These are phyloP conservation scores for Pseudomyrmex concolor DNA, from an alignment of 1,140 invertebrate genomes.

Conservation along the genomic window DNA sequence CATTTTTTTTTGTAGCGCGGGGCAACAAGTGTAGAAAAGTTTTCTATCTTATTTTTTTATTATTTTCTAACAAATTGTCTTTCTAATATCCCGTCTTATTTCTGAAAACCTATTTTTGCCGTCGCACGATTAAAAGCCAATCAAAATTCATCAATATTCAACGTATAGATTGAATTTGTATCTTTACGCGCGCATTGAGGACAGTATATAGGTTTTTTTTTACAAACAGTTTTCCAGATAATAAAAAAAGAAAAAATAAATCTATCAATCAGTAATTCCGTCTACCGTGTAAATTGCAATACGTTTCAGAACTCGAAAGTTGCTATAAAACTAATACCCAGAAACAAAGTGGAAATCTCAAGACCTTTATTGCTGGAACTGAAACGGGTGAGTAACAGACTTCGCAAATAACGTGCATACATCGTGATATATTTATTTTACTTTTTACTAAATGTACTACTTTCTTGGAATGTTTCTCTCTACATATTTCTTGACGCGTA, in stretches of 20 bases:
- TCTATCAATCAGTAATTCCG: slow-evolving; percentile 1
- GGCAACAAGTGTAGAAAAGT: not conserved
- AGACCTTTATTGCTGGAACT: slow-evolving; percentile 94
- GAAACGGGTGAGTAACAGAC: slow-evolving; percentile 89
- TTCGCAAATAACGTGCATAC: slow-evolving; percentile 4
- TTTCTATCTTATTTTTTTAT: slow-evolving; percentile 30
- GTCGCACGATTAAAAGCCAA: not conserved
- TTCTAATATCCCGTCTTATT: not conserved
- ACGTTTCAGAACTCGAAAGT: slow-evolving; percentile 88
- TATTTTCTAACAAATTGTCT: not conserved
- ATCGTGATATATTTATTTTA: not conserved
- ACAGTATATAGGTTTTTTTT: not conserved
- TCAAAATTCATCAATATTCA: not conserved
- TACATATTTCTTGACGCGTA: not conserved
- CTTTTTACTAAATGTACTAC: not conserved
- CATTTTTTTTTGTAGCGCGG: not conserved
- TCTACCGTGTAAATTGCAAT: slow-evolving; percentile 25
- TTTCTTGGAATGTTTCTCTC: not conserved
- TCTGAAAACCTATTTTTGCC: not conserved
- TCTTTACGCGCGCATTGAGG: not conserved
- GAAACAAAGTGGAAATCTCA: slow-evolving; percentile 92
- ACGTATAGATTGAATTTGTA: slow-evolving; percentile 9
- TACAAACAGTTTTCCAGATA: not conserved
- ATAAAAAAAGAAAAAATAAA: not conserved
- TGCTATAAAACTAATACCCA: slow-evolving; percentile 93